Base-by-base conservation (phyloP, 2,113 vertebrate species). In the Hippocampus zosterae region DNA sequence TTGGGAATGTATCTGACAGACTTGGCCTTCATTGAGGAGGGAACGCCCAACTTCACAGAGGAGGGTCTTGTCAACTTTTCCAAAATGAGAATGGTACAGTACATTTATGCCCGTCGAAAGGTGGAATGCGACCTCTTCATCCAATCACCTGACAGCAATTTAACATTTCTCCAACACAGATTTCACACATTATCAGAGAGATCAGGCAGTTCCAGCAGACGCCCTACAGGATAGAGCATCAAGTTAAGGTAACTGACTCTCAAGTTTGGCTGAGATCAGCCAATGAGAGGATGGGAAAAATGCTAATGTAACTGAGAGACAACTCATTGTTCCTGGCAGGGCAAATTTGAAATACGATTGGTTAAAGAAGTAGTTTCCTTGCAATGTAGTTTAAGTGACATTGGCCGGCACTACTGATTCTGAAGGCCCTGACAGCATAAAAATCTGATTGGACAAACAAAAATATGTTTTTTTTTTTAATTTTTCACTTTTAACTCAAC, bases 61-160 rank as follows among this genome's bases (percentile, higher is more conserved):
- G 97, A 98, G 83, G 97, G 97, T 72, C 94, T 99, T 46, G 97
- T 99, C 75, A 99, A 99, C 90, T 99, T 99, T 85, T 99, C 97
- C 88, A 99, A 99, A 92, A 99, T 99, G 97, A 94, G 97, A 89
- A 99, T 99, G 97, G 97, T 98, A 65, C 21, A 0, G 91, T 77
- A 91, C 13, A 15, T 15, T 65, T 5, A 6, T 21, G 64, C 29
- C 0, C 3, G 42, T 16, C 3, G n/a, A 11, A 25, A 19, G 16
- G 6, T 5, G 27, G 6, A 53, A 50, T 21, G 16, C 13, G n/a
- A 1, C 68, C 12, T 64, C n/a, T 2, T 25, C 19, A 1, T 9
- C 29, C 5, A 13, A 15, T 44, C 46, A 66, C 2, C 19, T 60
- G 29, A 59, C 42, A 13, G 55, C 3, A 40, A 8, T 57, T 48